Base-by-base conservation (phyloP, 2,113 vertebrate genomes). In the Calidris pygmaea region DNA sequence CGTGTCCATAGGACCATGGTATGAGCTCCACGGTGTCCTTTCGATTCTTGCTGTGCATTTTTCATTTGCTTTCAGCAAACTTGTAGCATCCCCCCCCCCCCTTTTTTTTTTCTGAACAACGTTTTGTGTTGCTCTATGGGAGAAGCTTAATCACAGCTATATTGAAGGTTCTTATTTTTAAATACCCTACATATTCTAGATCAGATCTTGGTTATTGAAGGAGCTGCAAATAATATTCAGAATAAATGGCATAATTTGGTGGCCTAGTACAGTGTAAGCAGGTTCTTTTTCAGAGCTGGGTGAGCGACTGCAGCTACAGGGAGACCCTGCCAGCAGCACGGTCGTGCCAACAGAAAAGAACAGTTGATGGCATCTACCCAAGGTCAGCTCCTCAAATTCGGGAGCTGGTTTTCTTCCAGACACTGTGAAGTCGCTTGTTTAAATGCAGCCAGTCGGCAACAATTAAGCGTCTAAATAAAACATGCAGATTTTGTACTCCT, bases 351-450 rank as follows among this genome's bases (percentile, higher is more conserved):
- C 52, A 97, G 93, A 98, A 98, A 98, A 98, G 95, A 98, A 98
- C 96, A 96, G 97, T 98, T 98, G 97, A 97, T 98, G 98, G 98
- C 98, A 95, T 85, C 90, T 82, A 93, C 97, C 98, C 97, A 98
- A 98, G 98, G 98, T 98, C 97, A 98, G 97, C 89, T 95, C 97
- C 97, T 97, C 97, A 95, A 97, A 96, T 95, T 96, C 94, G 85
- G 97, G 93, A 98, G 95, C 97, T 97, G 97, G 93, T 95, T 96
- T 96, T 81, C 79, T 96, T 97, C 97, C 98, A 98, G 97, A 90
- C 87, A 85, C 96, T 97, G 96, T 90, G 71, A 98, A 97, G 96
- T 94, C 66, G 78, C 94, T 97, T 98, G 96, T 98, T 98, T 96
- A 97, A 96, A 97, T 71, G 95, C 97, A 98, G 97, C 96, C 98